Conservation (phyloP, 2,113 vertebrate species). For the Prunella fulvescens region DNA sequence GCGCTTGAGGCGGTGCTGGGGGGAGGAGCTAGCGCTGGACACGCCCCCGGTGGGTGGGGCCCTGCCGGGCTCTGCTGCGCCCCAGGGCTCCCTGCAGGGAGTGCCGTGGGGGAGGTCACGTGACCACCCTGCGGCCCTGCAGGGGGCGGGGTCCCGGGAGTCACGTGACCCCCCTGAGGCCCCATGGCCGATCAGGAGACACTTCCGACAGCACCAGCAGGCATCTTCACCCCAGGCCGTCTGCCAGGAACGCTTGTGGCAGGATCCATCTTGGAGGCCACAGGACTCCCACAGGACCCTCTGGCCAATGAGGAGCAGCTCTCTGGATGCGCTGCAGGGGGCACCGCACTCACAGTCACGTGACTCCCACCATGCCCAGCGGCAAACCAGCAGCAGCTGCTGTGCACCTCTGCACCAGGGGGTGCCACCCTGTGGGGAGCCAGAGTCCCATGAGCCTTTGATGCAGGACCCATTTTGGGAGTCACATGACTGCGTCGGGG, state of each 20-base stretch:
- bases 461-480: too few species aligned
- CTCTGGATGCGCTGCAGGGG: not conserved
- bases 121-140: too few species aligned
- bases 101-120: not conserved
- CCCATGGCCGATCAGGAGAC: not conserved
- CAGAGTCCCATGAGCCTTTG: not conserved
- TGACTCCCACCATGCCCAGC: not conserved
- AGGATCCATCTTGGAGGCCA: not conserved
- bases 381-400: not conserved
- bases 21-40: not conserved
- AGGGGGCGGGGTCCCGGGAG: too few species aligned
- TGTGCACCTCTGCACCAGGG: too few species aligned
- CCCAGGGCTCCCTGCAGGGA: not conserved
- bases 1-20: not conserved
- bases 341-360: not conserved
- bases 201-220: not conserved
- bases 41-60: not conserved
- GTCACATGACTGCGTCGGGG: not conserved
- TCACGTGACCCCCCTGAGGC: not conserved
- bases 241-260: not conserved
- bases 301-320: not conserved
- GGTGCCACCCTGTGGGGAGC: too few species aligned
- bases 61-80: not conserved
- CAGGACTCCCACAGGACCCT: not conserved
- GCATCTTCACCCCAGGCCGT: fast-evolving